A percentile compares a stretch with the other conserved stretches of the same genome.
Conservation (phyloP, 1,140 invertebrate genomes). For the Anoplolepis gracilipes region DNA sequence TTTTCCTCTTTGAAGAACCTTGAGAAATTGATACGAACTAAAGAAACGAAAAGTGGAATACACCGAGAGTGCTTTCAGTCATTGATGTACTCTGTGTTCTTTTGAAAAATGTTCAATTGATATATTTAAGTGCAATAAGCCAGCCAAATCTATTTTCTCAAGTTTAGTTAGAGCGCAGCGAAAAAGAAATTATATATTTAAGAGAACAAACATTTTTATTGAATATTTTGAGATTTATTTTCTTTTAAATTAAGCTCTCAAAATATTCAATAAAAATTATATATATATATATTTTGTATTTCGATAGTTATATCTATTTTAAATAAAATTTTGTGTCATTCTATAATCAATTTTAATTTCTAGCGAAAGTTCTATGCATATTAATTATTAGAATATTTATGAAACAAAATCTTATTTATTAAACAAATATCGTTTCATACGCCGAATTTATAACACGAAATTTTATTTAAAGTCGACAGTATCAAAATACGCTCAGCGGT, state of each 20-base stretch:
- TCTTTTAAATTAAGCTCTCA: no score
- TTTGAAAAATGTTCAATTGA: slow-evolving; percentile 16
- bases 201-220: not conserved
- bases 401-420: no score
- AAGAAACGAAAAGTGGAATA: slow-evolving; percentile 28
- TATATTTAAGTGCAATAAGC: not conserved
- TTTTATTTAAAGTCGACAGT: no score
- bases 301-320: no score
- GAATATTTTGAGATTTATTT: not conserved
- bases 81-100: not conserved
- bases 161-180: not conserved
- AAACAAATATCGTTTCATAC: no score
- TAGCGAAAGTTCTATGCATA: no score
- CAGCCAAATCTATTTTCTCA: not conserved
- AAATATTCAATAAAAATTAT: no score
- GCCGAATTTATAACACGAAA: no score
- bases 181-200: not conserved
- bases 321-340: no score
- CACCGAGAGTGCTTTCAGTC: slow-evolving; percentile 15
- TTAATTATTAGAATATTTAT: no score
- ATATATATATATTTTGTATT: not conserved
- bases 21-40: slow-evolving; percentile 29
- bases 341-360: no score
- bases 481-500: no score
- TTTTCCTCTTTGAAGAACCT: slow-evolving; percentile 33